These are phyloP conservation scores for Ommatoiulus sabulosus DNA, from an alignment of 2,888 invertebrate genomes.

Conservation along the genomic window DNA sequence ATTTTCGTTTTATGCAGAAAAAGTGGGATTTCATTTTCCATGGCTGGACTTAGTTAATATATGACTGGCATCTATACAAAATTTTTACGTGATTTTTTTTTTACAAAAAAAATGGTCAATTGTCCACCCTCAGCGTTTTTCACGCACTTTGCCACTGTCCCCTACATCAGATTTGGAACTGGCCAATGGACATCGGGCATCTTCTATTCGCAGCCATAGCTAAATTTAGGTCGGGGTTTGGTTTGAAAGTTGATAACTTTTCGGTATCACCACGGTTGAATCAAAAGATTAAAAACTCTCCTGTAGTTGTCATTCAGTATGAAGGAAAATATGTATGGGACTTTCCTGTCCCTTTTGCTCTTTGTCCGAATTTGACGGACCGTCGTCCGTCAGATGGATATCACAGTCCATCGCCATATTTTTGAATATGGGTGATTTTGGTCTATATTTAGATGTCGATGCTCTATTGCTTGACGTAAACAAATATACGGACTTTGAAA, in stretches of 20 bases:
- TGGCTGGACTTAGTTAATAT: slow-evolving; percentile 39
- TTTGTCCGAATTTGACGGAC: slow-evolving; percentile 36
- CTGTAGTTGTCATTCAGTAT: neutral
- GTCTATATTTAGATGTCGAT: slow-evolving; percentile 26
- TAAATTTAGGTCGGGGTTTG: neutral
- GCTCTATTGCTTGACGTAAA: too few species aligned
- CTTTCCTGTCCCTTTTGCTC: neutral
- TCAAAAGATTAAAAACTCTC: neutral
- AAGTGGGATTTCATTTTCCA: slow-evolving; percentile 35
- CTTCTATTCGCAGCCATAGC: neutral
- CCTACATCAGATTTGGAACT: neutral
- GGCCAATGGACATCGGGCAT: neutral
- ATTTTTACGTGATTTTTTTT: neutral
- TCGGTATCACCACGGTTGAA: neutral
- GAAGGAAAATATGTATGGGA: neutral
- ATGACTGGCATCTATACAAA: slow-evolving; percentile 39
- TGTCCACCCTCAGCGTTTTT: slow-evolving; percentile 26
- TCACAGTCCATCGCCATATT: neutral
- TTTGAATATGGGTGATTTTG: neutral
- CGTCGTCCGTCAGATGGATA: neutral
- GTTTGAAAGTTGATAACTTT: neutral
- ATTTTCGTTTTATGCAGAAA: slow-evolving; percentile 18
- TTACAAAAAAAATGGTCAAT: neutral
- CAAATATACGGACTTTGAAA: too few species aligned
- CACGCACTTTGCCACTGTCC: neutral